phyloP scores from a whole-genome alignment of 2,888 invertebrate genomes.

The Macaria liturata region DNA sequence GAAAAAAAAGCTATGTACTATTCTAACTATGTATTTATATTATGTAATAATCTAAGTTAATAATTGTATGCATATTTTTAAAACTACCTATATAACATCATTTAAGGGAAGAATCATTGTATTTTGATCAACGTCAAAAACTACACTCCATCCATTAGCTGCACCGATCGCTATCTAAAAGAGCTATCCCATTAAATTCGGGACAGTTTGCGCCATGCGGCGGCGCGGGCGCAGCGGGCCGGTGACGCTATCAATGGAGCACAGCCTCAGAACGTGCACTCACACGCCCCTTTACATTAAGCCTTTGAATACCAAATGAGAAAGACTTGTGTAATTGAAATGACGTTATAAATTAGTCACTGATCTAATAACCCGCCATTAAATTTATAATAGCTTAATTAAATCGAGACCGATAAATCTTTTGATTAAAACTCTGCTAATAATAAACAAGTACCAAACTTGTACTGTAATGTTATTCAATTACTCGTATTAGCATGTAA shows the following conservation, averaged over 20 bases:
- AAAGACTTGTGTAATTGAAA: slow-evolving; percentile 68
- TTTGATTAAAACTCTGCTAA: slow-evolving; percentile 16
- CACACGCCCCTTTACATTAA: slow-evolving; percentile 71
- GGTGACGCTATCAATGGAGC: slow-evolving; percentile 68
- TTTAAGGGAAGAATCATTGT: too few relatives aligned
- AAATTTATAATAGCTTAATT: slow-evolving; percentile 37
- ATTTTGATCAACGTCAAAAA: too few relatives aligned
- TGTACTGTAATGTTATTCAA: slow-evolving; percentile 23
- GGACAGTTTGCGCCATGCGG: slow-evolving; percentile 23
- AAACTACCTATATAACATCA: too few relatives aligned
- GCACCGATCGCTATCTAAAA: neutral
- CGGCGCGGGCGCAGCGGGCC: slow-evolving; percentile 15
- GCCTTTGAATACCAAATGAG: slow-evolving; percentile 73
- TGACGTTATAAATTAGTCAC: slow-evolving; percentile 58
- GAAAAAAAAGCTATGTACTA: too few relatives aligned
- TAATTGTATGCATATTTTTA: too few relatives aligned
- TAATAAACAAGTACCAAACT: slow-evolving; percentile 16
- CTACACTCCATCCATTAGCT: too few relatives aligned
- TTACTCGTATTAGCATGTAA: slow-evolving; percentile 22
- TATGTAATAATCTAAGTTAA: too few relatives aligned
- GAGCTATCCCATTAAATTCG: slow-evolving; percentile 11
- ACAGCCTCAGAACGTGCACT: slow-evolving; percentile 58
- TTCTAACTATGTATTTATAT: too few relatives aligned
- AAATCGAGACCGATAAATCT: slow-evolving; percentile 27
- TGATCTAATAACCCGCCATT: slow-evolving; percentile 36